A percentile compares a stretch with the other conserved stretches of the same genome.
Evolutionary conservation across 2,888 invertebrate species (phyloP).

Genomic region (Eilema depressum): DNA sequence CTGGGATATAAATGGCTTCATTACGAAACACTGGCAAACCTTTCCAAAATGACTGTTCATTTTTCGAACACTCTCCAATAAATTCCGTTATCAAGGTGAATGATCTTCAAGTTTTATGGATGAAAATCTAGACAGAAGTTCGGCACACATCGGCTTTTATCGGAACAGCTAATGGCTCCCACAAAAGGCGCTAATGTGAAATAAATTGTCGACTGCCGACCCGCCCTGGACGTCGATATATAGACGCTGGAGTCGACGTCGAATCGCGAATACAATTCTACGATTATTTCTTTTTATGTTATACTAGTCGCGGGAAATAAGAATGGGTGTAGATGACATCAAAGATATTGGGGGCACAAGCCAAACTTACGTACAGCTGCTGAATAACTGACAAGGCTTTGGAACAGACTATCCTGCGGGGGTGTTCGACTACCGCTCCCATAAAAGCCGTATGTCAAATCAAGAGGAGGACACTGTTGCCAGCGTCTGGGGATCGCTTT

Average conservation of each 20-base stretch:
- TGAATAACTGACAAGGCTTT: too few relatives aligned
- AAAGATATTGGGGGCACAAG: background rate
- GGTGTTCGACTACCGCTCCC: background rate
- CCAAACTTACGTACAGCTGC: background rate
- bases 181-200: conserved; percentile 81
- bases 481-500: too few relatives aligned
- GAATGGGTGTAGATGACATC: too few relatives aligned
- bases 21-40: conserved; percentile 11
- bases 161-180: conserved; percentile 66
- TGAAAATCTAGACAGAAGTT: conserved; percentile 56
- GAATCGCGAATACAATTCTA: background rate
- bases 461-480: too few relatives aligned
- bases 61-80: conserved; percentile 13
- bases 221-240: conserved; percentile 42
- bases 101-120: conserved; percentile 57
- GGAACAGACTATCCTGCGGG: background rate
- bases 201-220: conserved; percentile 78
- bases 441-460: too few relatives aligned
- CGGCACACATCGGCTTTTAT: conserved; percentile 63
- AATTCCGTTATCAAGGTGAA: conserved; percentile 40
- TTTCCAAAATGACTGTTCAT: conserved; percentile 10
- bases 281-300: background rate
- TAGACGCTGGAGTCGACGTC: conserved; percentile 41
- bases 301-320: background rate
- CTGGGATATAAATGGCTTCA: conserved; percentile 9